These are phyloP conservation scores for Micromesistius poutassou DNA, from an alignment of 2,797 vertebrate species.

Conservation along the genomic window DNA sequence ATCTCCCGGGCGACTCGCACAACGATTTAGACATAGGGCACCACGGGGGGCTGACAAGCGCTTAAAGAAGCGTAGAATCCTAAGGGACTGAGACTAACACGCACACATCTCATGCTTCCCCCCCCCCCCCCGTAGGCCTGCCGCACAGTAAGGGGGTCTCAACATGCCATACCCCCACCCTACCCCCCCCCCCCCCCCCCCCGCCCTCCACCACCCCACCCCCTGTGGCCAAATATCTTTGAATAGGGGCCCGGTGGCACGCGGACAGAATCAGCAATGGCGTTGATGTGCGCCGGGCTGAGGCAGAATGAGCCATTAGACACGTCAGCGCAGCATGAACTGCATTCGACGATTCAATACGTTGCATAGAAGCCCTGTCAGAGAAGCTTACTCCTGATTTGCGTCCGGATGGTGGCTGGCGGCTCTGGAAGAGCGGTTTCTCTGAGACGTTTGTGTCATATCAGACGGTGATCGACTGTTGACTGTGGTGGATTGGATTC, in stretches of 20 bases:
- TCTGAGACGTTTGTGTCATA: too few species aligned
- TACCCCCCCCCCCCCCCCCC: conserved; percentile 50
- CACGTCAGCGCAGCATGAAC: too few species aligned
- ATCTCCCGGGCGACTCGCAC: conserved; percentile 42
- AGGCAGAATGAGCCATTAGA: too few species aligned
- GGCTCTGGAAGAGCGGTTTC: too few species aligned
- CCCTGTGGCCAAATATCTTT: conserved; percentile 60
- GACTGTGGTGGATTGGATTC: too few species aligned
- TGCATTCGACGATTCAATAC: too few species aligned
- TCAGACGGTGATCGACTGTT: too few species aligned
- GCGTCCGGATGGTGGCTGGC: too few species aligned
- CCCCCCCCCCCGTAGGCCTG: conserved; percentile 23
- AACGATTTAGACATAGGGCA: conserved; percentile 58
- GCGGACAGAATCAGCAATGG: conserved; percentile 34
- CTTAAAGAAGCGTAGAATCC: conserved; percentile 54
- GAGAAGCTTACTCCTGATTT: too few species aligned
- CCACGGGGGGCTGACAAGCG: conserved; percentile 38
- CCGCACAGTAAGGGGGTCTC: conserved; percentile 58
- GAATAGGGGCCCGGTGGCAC: conserved; percentile 56
- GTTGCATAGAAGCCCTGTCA: too few species aligned
- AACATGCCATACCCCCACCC: too few species aligned
- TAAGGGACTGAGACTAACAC: conserved; percentile 38
- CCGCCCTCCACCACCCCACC: too few species aligned
- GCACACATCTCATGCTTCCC: conserved; percentile 24
- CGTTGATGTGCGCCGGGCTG: conserved; percentile 17